Evolutionary conservation across 2,888 invertebrate genomes (phyloP).

Genomic region (Melikaiella ostensackeni): DNA sequence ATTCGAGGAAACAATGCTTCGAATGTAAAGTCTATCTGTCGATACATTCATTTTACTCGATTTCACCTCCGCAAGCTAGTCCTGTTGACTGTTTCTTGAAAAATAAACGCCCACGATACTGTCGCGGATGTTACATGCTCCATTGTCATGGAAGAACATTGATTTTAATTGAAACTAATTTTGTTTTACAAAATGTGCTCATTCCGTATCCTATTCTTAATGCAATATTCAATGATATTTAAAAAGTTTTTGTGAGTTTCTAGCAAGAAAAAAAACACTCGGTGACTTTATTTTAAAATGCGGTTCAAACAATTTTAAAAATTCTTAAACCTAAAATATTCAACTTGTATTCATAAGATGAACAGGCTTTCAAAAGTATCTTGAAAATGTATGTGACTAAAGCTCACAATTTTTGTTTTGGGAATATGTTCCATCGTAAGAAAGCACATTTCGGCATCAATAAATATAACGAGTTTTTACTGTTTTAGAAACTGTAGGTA

Average conservation of each 20-base stretch:
- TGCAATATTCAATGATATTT: neutral
- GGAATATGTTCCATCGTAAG: no score
- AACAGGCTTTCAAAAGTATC: no score
- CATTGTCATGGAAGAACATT: neutral
- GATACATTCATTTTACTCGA: neutral
- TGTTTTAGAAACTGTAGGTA: no score
- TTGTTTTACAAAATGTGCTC: neutral
- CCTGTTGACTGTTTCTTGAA: neutral
- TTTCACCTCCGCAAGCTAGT: neutral
- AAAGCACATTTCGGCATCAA: no score
- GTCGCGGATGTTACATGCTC: neutral
- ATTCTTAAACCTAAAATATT: no score
- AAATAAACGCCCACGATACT: slow-evolving; percentile 5
- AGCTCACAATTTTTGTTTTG: no score
- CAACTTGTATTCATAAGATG: no score
- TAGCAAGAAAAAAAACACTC: no score
- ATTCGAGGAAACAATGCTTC: neutral
- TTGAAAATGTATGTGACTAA: no score
- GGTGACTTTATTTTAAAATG: no score
- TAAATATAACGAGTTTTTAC: no score
- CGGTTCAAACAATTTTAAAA: no score
- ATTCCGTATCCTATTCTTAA: neutral
- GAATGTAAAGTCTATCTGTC: neutral
- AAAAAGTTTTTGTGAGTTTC: neutral
- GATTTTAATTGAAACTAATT: neutral